Conservation (phyloP, 1,140 invertebrate species). For the Teleopsis dalmanni region DNA sequence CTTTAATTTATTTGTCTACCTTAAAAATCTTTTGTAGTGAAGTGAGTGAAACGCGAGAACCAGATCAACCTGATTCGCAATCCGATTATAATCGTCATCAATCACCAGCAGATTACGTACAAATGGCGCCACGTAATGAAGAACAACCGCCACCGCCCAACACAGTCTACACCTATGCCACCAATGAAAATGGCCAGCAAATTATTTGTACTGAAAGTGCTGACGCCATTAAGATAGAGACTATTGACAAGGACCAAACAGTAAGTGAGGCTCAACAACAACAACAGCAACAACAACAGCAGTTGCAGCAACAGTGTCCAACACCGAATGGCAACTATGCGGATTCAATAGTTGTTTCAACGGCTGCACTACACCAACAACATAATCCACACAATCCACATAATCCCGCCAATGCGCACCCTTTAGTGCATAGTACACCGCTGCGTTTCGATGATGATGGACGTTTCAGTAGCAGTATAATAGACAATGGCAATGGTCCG, state of each 20-base stretch:
- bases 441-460: slow-evolving; percentile 16
- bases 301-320: slow-evolving; percentile 30
- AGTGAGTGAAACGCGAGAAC: slow-evolving; percentile 29
- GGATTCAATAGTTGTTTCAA: slow-evolving; percentile 29
- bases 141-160: slow-evolving; percentile 20
- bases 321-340: slow-evolving; percentile 31
- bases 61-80: slow-evolving; percentile 16
- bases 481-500: slow-evolving; percentile 23
- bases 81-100: slow-evolving; percentile 22
- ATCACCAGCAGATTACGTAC: slow-evolving; percentile 30
- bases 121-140: slow-evolving; percentile 34
- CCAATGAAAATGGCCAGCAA: slow-evolving; percentile 15
- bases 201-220: slow-evolving; percentile 32
- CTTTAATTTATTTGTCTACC: neutral
- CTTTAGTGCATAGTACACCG: slow-evolving; percentile 9
- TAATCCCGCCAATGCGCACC: slow-evolving; percentile 13
- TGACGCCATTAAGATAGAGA: slow-evolving; percentile 32
- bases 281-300: slow-evolving; percentile 24
- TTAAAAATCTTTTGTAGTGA: slow-evolving; percentile 17
- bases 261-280: slow-evolving; percentile 14
- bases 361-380: slow-evolving; percentile 30
- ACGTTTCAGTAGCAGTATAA: slow-evolving; percentile 15
- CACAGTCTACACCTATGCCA: slow-evolving; percentile 27
- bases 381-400: slow-evolving; percentile 19
- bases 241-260: slow-evolving; percentile 28